Evolutionary conservation across 1,140 invertebrate genomes (phyloP).

Genomic region (Diorhabda carinulata): DNA sequence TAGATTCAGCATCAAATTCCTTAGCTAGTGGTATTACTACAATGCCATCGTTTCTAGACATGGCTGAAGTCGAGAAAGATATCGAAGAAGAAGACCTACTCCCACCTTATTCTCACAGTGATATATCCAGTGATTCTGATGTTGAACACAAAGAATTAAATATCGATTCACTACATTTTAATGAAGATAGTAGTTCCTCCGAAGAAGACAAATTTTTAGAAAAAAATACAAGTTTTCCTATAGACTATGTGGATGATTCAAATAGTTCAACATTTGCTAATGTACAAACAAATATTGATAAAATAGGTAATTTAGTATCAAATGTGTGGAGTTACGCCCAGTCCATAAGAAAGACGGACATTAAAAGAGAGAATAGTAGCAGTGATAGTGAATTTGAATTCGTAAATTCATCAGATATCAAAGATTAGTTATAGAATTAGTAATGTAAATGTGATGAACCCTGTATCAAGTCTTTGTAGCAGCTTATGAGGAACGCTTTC

Average conservation of each 20-base stretch:
- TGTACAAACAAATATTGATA: slow-evolving; percentile 10
- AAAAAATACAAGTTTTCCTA: slow-evolving; percentile 28
- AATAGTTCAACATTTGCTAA: slow-evolving; percentile 11
- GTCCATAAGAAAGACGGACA: slow-evolving; percentile 17
- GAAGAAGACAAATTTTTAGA: slow-evolving; percentile 29
- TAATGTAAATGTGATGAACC: too few species aligned
- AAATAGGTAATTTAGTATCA: slow-evolving; percentile 15
- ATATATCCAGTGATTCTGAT: slow-evolving; percentile 39
- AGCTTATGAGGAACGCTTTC: too few species aligned
- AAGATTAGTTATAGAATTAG: neutral
- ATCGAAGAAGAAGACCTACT: slow-evolving; percentile 41
- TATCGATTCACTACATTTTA: slow-evolving; percentile 39
- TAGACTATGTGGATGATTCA: slow-evolving; percentile 19
- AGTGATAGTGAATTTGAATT: slow-evolving; percentile 42
- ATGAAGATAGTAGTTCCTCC: slow-evolving; percentile 35
- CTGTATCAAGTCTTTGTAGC: too few species aligned
- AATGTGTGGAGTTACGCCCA: slow-evolving; percentile 27
- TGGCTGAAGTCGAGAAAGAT: slow-evolving; percentile 28
- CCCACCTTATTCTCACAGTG: slow-evolving; percentile 27
- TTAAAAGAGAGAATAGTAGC: slow-evolving; percentile 26
- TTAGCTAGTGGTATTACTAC: slow-evolving; percentile 34
- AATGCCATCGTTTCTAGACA: slow-evolving; percentile 42
- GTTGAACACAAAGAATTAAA: slow-evolving; percentile 35
- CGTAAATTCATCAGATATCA: slow-evolving; percentile 23
- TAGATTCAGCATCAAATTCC: slow-evolving; percentile 40